Percentiles rank a stretch among this genome's conserved stretches.
Evolutionary conservation across 2,797 vertebrate genomes (phyloP).

Genomic region (Nannoperca australis): DNA sequence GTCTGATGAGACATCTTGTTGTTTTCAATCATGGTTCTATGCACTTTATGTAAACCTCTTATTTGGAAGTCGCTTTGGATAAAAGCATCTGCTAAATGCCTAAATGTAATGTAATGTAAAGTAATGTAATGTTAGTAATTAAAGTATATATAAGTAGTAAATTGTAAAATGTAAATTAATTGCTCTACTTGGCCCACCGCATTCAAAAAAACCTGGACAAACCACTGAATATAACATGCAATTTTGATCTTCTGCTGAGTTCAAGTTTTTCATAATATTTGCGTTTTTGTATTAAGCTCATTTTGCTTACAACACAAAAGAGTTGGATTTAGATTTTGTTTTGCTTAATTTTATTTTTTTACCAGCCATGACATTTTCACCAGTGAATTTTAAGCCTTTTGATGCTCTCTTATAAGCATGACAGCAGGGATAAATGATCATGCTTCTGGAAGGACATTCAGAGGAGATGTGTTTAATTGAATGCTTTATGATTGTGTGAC

Average conservation of each 20-base stretch:
- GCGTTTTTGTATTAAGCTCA: not conserved
- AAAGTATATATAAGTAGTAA: too few species aligned
- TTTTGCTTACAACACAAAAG: not conserved
- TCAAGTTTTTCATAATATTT: not conserved
- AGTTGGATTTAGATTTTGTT: not conserved
- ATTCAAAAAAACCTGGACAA: too few species aligned
- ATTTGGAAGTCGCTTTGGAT: too few species aligned
- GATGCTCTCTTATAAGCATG: conserved; percentile 18
- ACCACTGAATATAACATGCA: not conserved
- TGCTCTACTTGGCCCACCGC: too few species aligned
- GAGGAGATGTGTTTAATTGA: conserved; percentile 65
- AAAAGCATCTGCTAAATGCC: too few species aligned
- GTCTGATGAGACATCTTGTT: too few species aligned
- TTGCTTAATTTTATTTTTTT: not conserved
- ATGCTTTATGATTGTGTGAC: conserved; percentile 64
- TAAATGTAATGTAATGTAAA: too few species aligned
- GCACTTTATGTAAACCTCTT: too few species aligned
- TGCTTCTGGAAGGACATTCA: conserved; percentile 52
- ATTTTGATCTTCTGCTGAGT: not conserved
- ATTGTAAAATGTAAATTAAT: too few species aligned
- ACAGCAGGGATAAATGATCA: conserved; percentile 23
- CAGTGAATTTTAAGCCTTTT: conserved; percentile 3
- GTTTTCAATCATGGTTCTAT: too few species aligned
- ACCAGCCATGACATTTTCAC: not conserved
- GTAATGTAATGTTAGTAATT: too few species aligned